Base-by-base conservation (phyloP, 2,888 invertebrate species). In the Rhimphoctona megacephalus region DNA sequence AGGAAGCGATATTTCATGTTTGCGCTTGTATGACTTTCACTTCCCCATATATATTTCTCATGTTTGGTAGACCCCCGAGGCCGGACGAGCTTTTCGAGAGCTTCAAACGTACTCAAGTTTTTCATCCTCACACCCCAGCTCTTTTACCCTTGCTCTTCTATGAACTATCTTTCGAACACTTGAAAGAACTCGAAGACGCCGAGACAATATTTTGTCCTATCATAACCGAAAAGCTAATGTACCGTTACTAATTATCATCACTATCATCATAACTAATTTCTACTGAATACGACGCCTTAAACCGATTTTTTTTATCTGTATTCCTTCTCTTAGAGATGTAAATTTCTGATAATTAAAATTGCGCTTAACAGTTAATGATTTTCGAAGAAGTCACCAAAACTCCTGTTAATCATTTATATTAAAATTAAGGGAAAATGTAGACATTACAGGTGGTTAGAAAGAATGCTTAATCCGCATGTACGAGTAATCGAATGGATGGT, bases 1-100 rank as follows among this genome's bases (percentile, higher is more conserved):
- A 84, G 86, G 77, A 84, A 86, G 78, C 77, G 83, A 86, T 86
- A 86, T 86, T 86, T 86, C 86, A 86, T 81, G 67, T 84, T 74
- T 74, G 81, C 81, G 73, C 86, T 81, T 86, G 81, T 84, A 77
- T 69, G 69, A 81, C 73, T 69, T 69, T 54, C 54, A n/a, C 72
- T 57, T 66, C 73, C 36, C 33, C 22, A 9, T 57, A 33, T 66
- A 43, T 69, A 46, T 46, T 64, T 70, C 39, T 36, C 52, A 61
- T 78, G 73, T 81, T 84, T 80, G 83, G 79, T 84, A 79, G 67
- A 73, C 73, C 83, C 83, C 67, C 30, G 73, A 70, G 79, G 73
- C 66, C 69, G 49, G 54, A 74, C 79, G 79, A 79, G 83, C 79
- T 84, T 80, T 79, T 80, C 73, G 52, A 79, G 79, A 64, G 30